These are phyloP conservation scores for Augiades crinisus DNA, from an alignment of 2,888 invertebrate genomes.

Conservation along the genomic window DNA sequence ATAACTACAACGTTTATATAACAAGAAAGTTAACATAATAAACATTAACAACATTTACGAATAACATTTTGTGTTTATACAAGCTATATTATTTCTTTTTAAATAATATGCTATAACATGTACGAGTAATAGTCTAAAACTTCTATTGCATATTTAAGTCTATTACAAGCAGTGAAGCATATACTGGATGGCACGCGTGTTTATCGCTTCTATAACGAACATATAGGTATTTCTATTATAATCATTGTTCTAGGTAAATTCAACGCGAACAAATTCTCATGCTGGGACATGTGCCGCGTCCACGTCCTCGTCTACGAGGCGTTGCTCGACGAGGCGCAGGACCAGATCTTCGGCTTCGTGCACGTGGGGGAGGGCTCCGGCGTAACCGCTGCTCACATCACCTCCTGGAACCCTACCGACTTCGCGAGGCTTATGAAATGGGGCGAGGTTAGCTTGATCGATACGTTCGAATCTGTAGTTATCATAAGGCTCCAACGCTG, in stretches of 20 bases:
- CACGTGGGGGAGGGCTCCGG: conserved; percentile 87
- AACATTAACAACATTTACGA: no score
- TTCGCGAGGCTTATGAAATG: conserved; percentile 86
- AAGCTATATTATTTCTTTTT: background rate
- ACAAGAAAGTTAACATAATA: no score
- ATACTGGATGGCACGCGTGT: no score
- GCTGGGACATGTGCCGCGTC: conserved; percentile 86
- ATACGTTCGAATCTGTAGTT: no score
- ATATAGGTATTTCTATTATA: background rate
- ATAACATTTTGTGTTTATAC: no score
- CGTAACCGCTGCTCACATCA: conserved; percentile 83
- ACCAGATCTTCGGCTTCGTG: conserved; percentile 88
- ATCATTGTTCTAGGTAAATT: conserved; percentile 78
- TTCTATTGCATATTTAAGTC: no score
- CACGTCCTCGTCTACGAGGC: conserved; percentile 88
- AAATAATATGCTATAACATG: no score
- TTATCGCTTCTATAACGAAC: no score
- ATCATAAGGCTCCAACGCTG: no score
- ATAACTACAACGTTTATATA: no score
- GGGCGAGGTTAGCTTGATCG: conserved; percentile 83
- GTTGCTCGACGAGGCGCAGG: conserved; percentile 87
- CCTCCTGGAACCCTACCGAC: conserved; percentile 87
- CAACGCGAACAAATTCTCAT: conserved; percentile 84
- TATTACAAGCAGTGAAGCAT: no score
- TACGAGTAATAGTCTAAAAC: no score